A percentile compares a stretch with the other conserved stretches of the same genome.
Conservation (phyloP, 1,140 invertebrate species). For the Cyclina sinensis region DNA sequence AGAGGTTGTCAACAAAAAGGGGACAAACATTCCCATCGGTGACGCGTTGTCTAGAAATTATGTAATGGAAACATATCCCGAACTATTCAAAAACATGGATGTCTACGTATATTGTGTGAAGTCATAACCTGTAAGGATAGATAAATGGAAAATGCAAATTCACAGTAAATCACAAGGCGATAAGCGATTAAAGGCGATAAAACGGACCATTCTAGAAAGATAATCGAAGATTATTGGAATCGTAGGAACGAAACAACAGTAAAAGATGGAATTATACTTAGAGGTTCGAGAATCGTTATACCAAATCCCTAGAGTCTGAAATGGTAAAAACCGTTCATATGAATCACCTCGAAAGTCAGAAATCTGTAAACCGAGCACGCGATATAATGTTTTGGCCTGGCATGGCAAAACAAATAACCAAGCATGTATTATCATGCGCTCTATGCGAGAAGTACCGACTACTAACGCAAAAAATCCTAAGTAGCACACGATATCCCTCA, state of each 20-base stretch:
- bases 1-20: neutral
- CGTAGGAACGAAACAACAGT: constrained; percentile 58
- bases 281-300: neutral
- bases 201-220: neutral
- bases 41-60: neutral
- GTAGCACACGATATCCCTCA: no score
- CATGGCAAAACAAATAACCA: neutral
- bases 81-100: neutral
- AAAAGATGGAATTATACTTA: neutral
- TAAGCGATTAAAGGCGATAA: neutral
- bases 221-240: constrained; percentile 39
- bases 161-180: neutral
- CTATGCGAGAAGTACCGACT: no score
- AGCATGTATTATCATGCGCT: neutral
- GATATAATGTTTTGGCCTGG: constrained; percentile 28
- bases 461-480: no score
- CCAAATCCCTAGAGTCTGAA: neutral
- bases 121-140: constrained; percentile 4
- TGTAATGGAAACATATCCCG: neutral
- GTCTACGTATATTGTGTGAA: neutral
- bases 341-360: neutral
- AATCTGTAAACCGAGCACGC: neutral
- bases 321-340: neutral
- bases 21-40: constrained; percentile 15
- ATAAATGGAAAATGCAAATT: neutral